phyloP scores from a whole-genome alignment of 1,140 invertebrate species.

The Musca vetustissima region DNA sequence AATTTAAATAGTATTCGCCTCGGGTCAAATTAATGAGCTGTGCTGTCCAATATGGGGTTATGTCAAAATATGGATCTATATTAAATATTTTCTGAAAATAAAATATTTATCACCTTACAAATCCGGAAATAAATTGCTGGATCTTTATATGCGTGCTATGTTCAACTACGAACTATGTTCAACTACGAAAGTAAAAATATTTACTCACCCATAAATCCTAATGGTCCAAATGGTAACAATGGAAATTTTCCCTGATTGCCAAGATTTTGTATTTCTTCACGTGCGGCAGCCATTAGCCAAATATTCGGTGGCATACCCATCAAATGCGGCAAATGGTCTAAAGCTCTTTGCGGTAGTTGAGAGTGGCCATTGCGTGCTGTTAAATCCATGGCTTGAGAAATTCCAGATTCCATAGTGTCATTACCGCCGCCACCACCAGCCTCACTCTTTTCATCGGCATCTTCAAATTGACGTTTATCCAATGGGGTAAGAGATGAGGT shows the following conservation, averaged over 20 bases:
- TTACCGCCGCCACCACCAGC: constrained; percentile 18
- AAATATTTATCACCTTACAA: no score
- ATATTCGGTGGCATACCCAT: constrained; percentile 49
- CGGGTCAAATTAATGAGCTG: no score
- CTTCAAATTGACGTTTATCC: constrained; percentile 28
- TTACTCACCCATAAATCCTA: constrained; percentile 64
- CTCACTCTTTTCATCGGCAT: constrained; percentile 25
- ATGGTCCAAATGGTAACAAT: constrained; percentile 75
- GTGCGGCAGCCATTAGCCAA: constrained; percentile 48
- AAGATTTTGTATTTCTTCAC: constrained; percentile 48
- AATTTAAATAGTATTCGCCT: no score
- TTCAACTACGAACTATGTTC: no score
- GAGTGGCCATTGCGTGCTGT: constrained; percentile 44
- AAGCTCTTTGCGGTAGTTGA: constrained; percentile 17
- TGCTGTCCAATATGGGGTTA: no score
- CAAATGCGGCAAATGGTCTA: constrained; percentile 33
- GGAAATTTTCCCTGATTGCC: constrained; percentile 58
- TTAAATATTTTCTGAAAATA: no score
- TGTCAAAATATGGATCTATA: no score
- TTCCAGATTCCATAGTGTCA: constrained; percentile 29
- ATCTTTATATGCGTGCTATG: no score
- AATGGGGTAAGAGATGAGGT: constrained; percentile 37
- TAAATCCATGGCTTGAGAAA: constrained; percentile 44
- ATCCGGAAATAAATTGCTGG: no score
- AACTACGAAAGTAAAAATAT: no score